Evolutionary conservation across 64 coral and sea anemone genomes (phyloP), one percentile per base, ranked within the genome.

Genomic region (Exaiptasia diaphana): DNA sequence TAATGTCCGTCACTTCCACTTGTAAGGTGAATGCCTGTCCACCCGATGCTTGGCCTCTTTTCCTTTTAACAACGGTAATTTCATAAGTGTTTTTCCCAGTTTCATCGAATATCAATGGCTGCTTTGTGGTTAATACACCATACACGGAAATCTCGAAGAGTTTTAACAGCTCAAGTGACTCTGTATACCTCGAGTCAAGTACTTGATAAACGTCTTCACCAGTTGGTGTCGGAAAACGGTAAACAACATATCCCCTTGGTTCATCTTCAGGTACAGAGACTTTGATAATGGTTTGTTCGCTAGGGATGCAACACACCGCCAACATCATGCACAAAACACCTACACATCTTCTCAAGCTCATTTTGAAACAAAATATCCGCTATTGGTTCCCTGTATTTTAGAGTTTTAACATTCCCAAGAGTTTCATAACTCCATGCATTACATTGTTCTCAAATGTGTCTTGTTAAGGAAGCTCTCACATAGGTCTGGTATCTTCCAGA

Each of bases 1-100:
- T 88, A 4, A 41, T 54, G 48, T 93, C 84, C 15, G 71, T 86
- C 1, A 93, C 72, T 45, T 64, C 75, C 4, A 93, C 78, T 32
- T 58, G 78, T 4, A 93, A 36, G 2, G 90, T 93, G 10, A 65
- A 46, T 7, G 89, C 89, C 27, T 49, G 18, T 24, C 82, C 82
- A 4, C 75, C 89, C 1, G 65, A 57, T 5, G 68, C 57, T 30
- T 35, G 22, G 17, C 76, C 38, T 12, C 38, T 61, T 23, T 77
- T 37, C 50, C 75, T 68, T 36, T 32, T 40, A n/a, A 92, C 82
- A 29, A 92, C 41, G 18, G 74, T 92, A 27, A 92, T 26, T 38
- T 62, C 69, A 33, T 79, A 92, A 26, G 76, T 49, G 33, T 92
- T 92, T 28, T 63, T 14, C 38, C 71, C 75, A 40, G 58, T 54